Evolutionary conservation across 2,888 invertebrate species (phyloP).

Genomic region (Polyploca ridens): DNA sequence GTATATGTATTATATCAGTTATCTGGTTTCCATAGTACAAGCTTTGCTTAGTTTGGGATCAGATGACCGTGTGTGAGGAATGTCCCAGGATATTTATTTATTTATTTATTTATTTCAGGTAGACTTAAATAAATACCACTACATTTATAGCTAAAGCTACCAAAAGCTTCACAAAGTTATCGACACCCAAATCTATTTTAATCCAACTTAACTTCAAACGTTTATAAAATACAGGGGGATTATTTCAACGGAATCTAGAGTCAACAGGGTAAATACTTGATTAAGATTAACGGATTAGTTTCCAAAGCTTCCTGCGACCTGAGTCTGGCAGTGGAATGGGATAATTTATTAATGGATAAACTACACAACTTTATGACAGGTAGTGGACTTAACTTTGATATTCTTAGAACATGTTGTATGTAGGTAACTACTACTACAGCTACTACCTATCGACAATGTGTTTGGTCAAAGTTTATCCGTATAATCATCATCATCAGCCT

Average conservation of each 20-base stretch:
- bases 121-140: too few relatives aligned
- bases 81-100: too few relatives aligned
- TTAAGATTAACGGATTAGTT: constrained; percentile 59
- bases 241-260: constrained; percentile 44
- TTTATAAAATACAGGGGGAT: constrained; percentile 31
- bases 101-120: too few relatives aligned
- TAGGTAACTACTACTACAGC: background rate
- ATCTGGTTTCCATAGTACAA: too few relatives aligned
- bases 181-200: constrained; percentile 19
- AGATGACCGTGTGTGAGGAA: too few relatives aligned
- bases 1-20: too few relatives aligned
- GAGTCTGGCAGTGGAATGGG: constrained; percentile 36
- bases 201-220: constrained; percentile 24
- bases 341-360: constrained; percentile 56
- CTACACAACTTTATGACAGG: constrained; percentile 42
- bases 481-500: too few relatives aligned
- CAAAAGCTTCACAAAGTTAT: constrained; percentile 8
- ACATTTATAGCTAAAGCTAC: too few relatives aligned
- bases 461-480: too few relatives aligned
- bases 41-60: too few relatives aligned
- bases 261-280: constrained; percentile 50
- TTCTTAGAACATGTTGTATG: background rate
- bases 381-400: constrained; percentile 13
- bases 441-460: too few relatives aligned
- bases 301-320: constrained; percentile 44